phyloP scores from a whole-genome alignment of 2,888 invertebrate species.

The Sphinx pinastri region DNA sequence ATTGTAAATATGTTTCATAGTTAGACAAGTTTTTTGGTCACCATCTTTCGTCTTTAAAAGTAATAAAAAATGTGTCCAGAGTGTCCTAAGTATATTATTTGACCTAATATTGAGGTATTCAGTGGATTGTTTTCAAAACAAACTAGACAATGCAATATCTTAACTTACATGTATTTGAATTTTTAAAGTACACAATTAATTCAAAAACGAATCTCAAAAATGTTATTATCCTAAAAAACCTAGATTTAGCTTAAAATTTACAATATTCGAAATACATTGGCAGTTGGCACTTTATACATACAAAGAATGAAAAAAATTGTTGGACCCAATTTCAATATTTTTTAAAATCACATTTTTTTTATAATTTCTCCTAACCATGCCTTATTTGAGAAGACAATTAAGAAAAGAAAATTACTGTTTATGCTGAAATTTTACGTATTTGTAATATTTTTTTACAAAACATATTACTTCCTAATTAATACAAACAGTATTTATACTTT shows the following conservation, averaged over 20 bases:
- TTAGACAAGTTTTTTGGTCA: background rate
- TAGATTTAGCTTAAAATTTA: background rate
- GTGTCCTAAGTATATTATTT: conserved; percentile 22
- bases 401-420: background rate
- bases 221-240: background rate
- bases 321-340: background rate
- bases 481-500: conserved; percentile 5
- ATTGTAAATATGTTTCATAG: background rate
- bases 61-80: conserved; percentile 4
- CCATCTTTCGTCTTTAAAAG: background rate
- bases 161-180: conserved; percentile 1
- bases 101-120: conserved; percentile 19
- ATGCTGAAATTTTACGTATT: background rate
- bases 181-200: background rate
- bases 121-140: conserved; percentile 5
- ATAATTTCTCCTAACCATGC: no score
- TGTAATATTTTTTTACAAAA: background rate
- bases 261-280: background rate
- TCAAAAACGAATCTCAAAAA: background rate
- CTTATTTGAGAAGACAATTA: no score
- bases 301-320: background rate
- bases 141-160: conserved; percentile 13
- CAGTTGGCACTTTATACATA: conserved; percentile 23
- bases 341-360: background rate
- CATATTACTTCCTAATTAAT: background rate